Evolutionary conservation across 2,888 invertebrate species (phyloP), one percentile per base, ranked within the genome.

Genomic region (Sphaeridia pumilis): DNA sequence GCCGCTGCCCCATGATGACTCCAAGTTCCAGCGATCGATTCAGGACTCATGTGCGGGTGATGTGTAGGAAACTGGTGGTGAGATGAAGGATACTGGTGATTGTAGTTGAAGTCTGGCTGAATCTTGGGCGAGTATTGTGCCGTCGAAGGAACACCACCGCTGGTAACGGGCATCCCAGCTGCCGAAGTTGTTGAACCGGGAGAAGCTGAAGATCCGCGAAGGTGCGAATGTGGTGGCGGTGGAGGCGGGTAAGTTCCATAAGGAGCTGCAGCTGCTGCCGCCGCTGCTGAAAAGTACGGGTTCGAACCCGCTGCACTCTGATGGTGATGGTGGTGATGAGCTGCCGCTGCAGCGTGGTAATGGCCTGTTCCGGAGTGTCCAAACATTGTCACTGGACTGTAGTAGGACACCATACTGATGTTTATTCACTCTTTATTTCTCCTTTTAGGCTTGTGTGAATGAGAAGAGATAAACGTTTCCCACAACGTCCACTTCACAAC

Each of bases 261-360:
- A 49, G 58, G 57, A 45, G 61, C 56, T 50, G 59, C 53, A n/a
- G n/a, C n/a, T n/a, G n/a, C n/a, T n/a, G n/a, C n/a, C n/a, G n/a
- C n/a, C n/a, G n/a, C n/a, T n/a, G n/a, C n/a, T n/a, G n/a, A n/a
- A 52, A 65, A 63, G 50, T 65, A 65, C 44, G 55, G 62, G 53
- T 61, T 65, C 50, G 61, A 57, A 55, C 60, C 55, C 48, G 63
- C 61, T 58, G 63, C 57, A 41, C 58, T 58, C 17, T 38, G 38
- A 57, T 65, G 62, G 49, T 59, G 63, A 14, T 14, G 38, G 38
- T 38, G 38, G 17, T 38, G 20, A 38, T 38, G 58, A 20, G 58
- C 53, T 54, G 55, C n/a, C n/a, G n/a, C n/a, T n/a, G n/a, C n/a
- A 14, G 38, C 17, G 38, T 38, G 38, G 17, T 38, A 38, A 38